Evolutionary conservation across 2,888 invertebrate genomes (phyloP).

Genomic region (Pammene aurita): DNA sequence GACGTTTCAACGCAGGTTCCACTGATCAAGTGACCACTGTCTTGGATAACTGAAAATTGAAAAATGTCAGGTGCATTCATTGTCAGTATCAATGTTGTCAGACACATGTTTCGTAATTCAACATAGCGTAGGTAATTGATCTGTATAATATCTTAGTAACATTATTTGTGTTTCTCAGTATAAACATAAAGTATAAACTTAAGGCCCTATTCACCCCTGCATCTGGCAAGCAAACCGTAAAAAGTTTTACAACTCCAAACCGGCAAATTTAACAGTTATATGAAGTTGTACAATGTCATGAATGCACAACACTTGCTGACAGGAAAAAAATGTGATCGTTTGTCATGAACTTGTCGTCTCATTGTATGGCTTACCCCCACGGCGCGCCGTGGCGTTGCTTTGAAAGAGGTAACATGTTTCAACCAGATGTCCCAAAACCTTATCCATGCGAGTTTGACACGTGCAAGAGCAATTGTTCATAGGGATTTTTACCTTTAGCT

Average conservation of each 20-base stretch:
- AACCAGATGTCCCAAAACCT: conserved; percentile 29
- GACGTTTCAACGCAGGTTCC: too few species aligned
- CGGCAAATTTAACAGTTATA: conserved; percentile 5
- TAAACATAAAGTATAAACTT: too few species aligned
- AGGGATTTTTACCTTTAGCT: conserved; percentile 13
- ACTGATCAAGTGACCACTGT: too few species aligned
- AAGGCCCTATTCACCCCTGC: background rate
- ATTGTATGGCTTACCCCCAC: background rate
- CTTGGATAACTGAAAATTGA: too few species aligned
- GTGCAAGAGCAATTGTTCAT: conserved; percentile 14
- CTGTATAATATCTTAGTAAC: too few species aligned
- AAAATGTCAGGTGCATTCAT: too few species aligned
- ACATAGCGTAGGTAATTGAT: too few species aligned
- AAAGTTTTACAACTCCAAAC: conserved; percentile 12
- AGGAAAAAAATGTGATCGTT: conserved; percentile 10
- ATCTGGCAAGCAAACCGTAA: background rate
- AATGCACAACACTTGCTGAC: conserved; percentile 6
- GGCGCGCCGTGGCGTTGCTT: background rate
- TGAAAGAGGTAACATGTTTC: conserved; percentile 22
- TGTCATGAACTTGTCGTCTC: conserved; percentile 4
- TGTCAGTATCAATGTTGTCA: too few species aligned
- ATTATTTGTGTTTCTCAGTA: too few species aligned
- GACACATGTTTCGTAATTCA: too few species aligned
- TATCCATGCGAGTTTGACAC: conserved; percentile 20
- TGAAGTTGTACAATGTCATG: conserved; percentile 11